A percentile compares a stretch with the other conserved stretches of the same genome.
These are phyloP conservation scores for Crocuta crocuta DNA, from an alignment of 2,113 vertebrate genomes.

Conservation along the genomic window DNA sequence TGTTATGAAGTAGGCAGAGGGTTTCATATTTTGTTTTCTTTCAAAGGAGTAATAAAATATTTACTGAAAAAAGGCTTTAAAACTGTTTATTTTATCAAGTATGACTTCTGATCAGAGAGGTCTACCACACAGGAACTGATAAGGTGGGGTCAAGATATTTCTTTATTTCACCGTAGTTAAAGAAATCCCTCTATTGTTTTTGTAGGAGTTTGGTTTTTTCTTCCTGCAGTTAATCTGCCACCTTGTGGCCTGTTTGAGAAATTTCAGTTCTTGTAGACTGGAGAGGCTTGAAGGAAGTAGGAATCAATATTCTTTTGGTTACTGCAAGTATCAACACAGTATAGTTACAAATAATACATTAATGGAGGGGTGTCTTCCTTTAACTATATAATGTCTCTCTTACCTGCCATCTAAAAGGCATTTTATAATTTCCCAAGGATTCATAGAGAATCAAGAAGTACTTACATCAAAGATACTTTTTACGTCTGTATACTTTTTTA, in stretches of 20 bases:
- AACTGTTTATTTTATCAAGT: neutral
- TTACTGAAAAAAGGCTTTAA: neutral
- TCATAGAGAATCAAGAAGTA: neutral
- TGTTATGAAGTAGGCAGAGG: neutral
- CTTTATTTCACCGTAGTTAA: neutral
- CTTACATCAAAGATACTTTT: neutral
- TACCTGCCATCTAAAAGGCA: neutral
- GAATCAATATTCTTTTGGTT: conserved; percentile 39
- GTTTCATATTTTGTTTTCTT: neutral
- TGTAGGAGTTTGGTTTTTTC: neutral
- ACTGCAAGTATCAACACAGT: conserved; percentile 9
- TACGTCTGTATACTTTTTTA: neutral
- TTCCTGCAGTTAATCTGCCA: conserved; percentile 84
- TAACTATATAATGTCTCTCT: neutral
- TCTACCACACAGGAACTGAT: neutral
- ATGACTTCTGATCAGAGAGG: neutral
- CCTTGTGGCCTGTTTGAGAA: conserved; percentile 80
- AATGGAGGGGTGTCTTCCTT: neutral
- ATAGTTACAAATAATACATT: neutral
- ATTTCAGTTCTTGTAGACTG: conserved; percentile 46
- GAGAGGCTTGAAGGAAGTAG: neutral
- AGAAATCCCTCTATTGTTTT: neutral
- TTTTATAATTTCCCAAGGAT: conserved; percentile 6
- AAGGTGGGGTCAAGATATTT: neutral
- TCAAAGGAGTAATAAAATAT: neutral